Base-by-base conservation (phyloP, 2,888 invertebrate species). In the Hirtodrosophila confusa region DNA sequence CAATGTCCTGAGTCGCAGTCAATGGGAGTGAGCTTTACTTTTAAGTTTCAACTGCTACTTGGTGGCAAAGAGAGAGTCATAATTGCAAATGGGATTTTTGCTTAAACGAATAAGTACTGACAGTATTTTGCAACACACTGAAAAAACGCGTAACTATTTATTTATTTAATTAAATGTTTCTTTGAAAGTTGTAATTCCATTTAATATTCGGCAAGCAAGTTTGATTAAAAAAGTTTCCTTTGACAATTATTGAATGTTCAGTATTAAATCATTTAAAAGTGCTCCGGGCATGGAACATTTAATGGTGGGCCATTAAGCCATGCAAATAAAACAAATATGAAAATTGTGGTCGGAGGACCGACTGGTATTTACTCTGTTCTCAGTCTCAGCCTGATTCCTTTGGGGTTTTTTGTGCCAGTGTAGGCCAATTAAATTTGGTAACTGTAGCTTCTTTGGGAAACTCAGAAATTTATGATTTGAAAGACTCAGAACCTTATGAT, bases 61-160 rank as follows among this genome's bases (percentile, higher is more conserved):
- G 62, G 57, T 49, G 61, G 58, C 68, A 70, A 78, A 65, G 66
- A 69, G 62, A 71, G 80, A 80, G 66, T 83, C 80, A 85, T 74
- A 85, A 85, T 87, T 87, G 76, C 74, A 80, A 83, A 80, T 80
- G 82, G 69, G 67, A 61, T 73, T 79, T 75, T 78, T 61, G 62
- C 69, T 72, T 66, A 69, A 78, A 72, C 64, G 57, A 67, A 61
- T 63, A 44, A 69, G 23, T 39, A 45, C 23, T 35, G 23, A 37
- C 45, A 58, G 29, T 51, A 41, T 53, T 44, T 39, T 43, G 54
- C 43, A 48, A 39, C 37, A 51, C 9, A 72, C 33, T 37, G 24
- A n/a, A 33, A 36, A 49, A 23, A 53, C 53, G 40, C 37, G 41
- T 48, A 54, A 63, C 41, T 62, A 53, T 72, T 56, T 60, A 24